Evolutionary conservation across 2,113 vertebrate genomes (phyloP).

Genomic region (Strix uralensis): DNA sequence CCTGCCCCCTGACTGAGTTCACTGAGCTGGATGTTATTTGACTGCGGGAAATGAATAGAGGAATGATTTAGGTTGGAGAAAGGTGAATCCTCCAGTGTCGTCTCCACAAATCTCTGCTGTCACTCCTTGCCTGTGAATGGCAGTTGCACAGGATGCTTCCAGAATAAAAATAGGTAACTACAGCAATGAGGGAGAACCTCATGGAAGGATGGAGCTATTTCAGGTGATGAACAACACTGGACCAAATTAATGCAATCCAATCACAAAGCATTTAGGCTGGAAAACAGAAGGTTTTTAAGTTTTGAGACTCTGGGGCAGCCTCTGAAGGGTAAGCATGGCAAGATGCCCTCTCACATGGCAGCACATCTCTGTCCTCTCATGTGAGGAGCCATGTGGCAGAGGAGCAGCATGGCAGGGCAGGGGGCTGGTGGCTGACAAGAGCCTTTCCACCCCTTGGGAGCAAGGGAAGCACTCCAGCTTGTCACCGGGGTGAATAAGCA

Average conservation of each 20-base stretch:
- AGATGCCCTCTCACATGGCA: background rate
- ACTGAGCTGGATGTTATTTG: background rate
- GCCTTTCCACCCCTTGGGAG: background rate
- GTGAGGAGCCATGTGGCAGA: background rate
- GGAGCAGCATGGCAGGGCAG: background rate
- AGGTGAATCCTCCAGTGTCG: background rate
- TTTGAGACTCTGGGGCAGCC: background rate
- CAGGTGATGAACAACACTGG: no score
- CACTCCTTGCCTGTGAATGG: background rate
- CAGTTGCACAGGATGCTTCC: background rate
- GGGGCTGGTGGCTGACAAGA: background rate
- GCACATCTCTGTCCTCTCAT: background rate
- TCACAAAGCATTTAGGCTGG: background rate
- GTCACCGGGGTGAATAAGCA: no score
- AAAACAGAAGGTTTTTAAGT: background rate
- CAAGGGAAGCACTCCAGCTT: background rate
- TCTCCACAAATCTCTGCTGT: background rate
- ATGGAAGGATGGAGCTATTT: background rate
- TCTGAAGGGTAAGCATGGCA: background rate
- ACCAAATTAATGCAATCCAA: no score
- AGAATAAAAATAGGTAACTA: background rate
- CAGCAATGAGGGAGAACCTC: background rate
- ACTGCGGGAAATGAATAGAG: background rate
- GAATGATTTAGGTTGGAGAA: background rate
- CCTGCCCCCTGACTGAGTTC: background rate